These are phyloP conservation scores for Echinarachnius parma DNA, from an alignment of 53 echinoderm and acorn worm species.

Conservation along the genomic window DNA sequence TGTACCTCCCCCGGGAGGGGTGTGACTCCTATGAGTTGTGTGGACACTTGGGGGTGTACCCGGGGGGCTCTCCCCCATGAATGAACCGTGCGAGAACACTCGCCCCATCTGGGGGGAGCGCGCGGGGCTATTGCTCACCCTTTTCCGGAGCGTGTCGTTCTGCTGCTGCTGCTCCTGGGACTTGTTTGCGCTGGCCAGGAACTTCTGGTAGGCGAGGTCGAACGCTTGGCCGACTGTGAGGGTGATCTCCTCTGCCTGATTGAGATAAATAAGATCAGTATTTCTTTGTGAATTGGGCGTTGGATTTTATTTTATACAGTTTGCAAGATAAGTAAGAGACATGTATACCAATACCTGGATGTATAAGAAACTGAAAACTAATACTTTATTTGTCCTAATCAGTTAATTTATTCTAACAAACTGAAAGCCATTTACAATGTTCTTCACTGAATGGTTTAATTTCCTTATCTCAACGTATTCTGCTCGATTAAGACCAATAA, in stretches of 20 bases:
- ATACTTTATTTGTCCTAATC: too few relatives aligned
- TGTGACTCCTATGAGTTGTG: background rate
- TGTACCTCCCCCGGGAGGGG: background rate
- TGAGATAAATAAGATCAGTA: background rate
- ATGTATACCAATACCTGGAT: too few relatives aligned
- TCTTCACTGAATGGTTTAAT: too few relatives aligned
- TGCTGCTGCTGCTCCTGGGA: constrained; percentile 55
- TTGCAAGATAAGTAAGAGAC: too few relatives aligned
- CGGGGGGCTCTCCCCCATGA: constrained; percentile 3
- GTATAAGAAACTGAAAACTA: too few relatives aligned
- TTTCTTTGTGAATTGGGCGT: too few relatives aligned
- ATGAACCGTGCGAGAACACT: constrained; percentile 21
- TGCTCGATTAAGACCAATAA: too few relatives aligned
- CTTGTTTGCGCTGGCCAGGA: constrained; percentile 59
- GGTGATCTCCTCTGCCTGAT: constrained; percentile 95
- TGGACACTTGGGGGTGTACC: too few relatives aligned
- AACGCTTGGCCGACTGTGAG: constrained; percentile 97
- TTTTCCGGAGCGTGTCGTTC: constrained; percentile 49
- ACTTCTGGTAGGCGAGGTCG: constrained; percentile 91
- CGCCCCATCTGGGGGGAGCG: constrained; percentile 8
- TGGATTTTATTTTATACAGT: too few relatives aligned
- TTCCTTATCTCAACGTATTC: too few relatives aligned
- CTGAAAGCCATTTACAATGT: too few relatives aligned
- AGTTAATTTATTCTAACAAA: too few relatives aligned
- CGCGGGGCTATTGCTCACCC: constrained; percentile 45